Evolutionary conservation across 2,797 vertebrate species (phyloP).

Genomic region (Xiphophorus birchmanni): DNA sequence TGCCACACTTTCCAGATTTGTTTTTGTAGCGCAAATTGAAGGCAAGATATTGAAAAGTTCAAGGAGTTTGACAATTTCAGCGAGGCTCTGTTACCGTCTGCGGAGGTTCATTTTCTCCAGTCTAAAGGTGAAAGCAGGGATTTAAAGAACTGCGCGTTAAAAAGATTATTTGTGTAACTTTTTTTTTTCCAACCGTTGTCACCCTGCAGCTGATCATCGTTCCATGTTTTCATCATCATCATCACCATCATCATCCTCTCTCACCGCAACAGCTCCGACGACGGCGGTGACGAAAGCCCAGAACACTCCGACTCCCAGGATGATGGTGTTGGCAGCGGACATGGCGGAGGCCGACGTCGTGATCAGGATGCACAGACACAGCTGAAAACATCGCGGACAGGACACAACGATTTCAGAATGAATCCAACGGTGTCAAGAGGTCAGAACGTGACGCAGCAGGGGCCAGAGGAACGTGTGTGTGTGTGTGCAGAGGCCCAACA

Average conservation of each 20-base stretch:
- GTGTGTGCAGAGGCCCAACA: not conserved
- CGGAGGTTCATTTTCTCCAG: too few species aligned
- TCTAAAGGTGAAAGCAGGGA: not conserved
- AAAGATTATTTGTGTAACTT: not conserved
- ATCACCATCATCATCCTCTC: conserved; percentile 34
- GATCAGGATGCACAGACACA: conserved; percentile 86
- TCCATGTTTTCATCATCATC: not conserved
- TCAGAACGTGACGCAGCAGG: not conserved
- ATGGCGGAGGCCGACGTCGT: conserved; percentile 71
- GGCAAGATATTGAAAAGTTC: not conserved
- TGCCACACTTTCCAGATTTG: not conserved
- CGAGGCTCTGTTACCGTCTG: too few species aligned
- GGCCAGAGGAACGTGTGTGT: not conserved
- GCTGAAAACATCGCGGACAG: conserved; percentile 64
- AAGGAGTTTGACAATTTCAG: not conserved
- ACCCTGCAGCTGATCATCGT: not conserved
- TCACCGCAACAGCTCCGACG: conserved; percentile 82
- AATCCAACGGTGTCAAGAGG: not conserved
- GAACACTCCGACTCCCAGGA: conserved; percentile 77
- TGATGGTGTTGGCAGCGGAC: conserved; percentile 69
- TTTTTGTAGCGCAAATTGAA: not conserved
- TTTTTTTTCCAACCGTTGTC: not conserved
- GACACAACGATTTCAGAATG: not conserved
- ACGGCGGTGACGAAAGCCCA: conserved; percentile 85
- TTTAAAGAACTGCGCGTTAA: not conserved